phyloP scores from a whole-genome alignment of 2,113 vertebrate species.

The Trogon melanurus region DNA sequence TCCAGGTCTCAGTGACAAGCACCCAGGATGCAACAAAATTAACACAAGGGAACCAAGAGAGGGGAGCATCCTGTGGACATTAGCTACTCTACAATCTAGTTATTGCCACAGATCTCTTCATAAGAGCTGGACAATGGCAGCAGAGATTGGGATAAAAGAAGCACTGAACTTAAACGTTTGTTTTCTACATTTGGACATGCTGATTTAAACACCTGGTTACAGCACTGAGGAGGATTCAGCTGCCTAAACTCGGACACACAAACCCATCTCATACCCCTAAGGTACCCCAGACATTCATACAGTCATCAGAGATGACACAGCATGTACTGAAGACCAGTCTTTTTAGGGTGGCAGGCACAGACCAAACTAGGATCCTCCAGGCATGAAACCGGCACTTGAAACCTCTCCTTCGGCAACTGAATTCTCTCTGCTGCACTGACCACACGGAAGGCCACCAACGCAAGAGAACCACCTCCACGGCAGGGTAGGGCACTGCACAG shows the following conservation, averaged over 20 bases:
- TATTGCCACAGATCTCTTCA: background rate
- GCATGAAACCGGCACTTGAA: background rate
- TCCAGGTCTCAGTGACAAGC: background rate
- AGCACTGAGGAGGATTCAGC: background rate
- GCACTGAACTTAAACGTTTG: background rate
- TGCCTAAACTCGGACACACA: background rate
- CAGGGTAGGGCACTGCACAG: background rate
- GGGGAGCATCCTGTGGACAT: background rate
- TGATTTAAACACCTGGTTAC: background rate
- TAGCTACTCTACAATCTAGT: background rate
- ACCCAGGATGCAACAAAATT: background rate
- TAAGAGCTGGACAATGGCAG: background rate
- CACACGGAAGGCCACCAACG: background rate
- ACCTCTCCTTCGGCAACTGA: background rate
- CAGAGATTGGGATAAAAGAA: background rate
- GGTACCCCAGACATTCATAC: accelerated
- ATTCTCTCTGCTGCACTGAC: background rate
- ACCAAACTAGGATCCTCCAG: background rate
- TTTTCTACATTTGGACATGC: background rate
- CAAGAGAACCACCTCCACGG: background rate
- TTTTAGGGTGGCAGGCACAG: background rate
- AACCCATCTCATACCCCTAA: background rate
- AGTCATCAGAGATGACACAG: background rate
- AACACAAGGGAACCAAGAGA: background rate
- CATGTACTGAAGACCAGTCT: background rate